Evolutionary conservation across 2,113 vertebrate genomes (phyloP).

Genomic region (Erpornis zantholeuca): DNA sequence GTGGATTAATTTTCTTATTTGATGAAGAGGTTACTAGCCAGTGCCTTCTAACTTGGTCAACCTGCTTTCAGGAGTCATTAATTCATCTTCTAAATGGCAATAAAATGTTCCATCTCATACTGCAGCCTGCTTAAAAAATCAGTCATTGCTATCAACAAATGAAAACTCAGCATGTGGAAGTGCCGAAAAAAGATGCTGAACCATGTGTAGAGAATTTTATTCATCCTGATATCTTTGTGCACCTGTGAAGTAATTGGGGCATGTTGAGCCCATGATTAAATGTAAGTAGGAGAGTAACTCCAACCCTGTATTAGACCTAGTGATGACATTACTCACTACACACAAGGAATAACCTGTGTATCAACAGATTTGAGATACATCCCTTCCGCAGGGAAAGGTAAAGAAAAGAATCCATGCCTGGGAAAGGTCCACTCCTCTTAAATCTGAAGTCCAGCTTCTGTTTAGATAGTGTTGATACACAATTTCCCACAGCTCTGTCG

Average conservation of each 20-base stretch:
- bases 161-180: constrained; percentile 5
- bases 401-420: background rate
- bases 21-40: background rate
- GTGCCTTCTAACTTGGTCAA: background rate
- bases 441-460: background rate
- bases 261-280: background rate
- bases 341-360: background rate
- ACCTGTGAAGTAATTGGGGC: background rate
- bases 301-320: background rate
- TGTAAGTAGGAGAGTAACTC: background rate
- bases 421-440: background rate
- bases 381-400: background rate
- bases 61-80: background rate
- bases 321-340: background rate
- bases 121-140: constrained; percentile 33
- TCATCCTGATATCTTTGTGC: background rate
- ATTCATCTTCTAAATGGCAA: constrained; percentile 12
- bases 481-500: background rate
- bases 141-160: background rate
- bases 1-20: background rate
- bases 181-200: background rate
- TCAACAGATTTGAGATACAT: background rate
- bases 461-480: background rate
- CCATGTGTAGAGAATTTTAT: background rate
- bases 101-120: constrained; percentile 2